Evolutionary conservation across 2,888 invertebrate genomes (phyloP).

Genomic region (Heliconius erato): DNA sequence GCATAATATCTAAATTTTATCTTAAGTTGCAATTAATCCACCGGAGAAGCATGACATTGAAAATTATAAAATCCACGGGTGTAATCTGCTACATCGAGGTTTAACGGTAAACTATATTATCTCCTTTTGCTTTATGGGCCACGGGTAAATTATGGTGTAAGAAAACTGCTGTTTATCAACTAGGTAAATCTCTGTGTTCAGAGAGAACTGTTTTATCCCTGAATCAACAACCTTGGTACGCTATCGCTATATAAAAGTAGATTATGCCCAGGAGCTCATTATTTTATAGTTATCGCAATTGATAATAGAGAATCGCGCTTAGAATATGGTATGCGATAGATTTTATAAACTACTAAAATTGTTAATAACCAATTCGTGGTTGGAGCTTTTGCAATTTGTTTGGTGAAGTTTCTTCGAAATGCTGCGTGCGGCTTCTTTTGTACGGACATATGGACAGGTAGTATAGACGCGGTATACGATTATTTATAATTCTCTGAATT

Average conservation of each 20-base stretch:
- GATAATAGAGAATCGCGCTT: not conserved
- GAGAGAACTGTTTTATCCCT: slow-evolving; percentile 65
- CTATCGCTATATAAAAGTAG: slow-evolving; percentile 65
- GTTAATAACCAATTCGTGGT: not conserved
- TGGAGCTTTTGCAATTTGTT: slow-evolving; percentile 10
- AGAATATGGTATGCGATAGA: slow-evolving; percentile 12
- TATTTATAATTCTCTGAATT: slow-evolving; percentile 5
- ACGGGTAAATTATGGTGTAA: slow-evolving; percentile 68
- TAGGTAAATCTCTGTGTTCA: slow-evolving; percentile 68
- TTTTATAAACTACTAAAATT: slow-evolving; percentile 1
- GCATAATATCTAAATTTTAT: not conserved
- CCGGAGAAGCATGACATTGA: slow-evolving; percentile 32
- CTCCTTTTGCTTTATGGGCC: slow-evolving; percentile 67
- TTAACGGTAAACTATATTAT: slow-evolving; percentile 66
- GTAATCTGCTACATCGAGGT: slow-evolving; percentile 51
- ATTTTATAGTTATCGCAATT: slow-evolving; percentile 38
- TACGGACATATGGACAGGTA: slow-evolving; percentile 77
- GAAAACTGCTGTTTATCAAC: slow-evolving; percentile 64
- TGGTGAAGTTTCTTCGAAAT: slow-evolving; percentile 61
- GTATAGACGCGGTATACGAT: not conserved
- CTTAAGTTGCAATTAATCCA: slow-evolving; percentile 15
- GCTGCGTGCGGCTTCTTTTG: slow-evolving; percentile 80
- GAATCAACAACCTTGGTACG: slow-evolving; percentile 70
- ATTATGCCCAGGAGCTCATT: slow-evolving; percentile 56
- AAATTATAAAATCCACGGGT: slow-evolving; percentile 33